A percentile compares a stretch with the other conserved stretches of the same genome.
These are phyloP conservation scores for Oncorhynchus keta DNA, from an alignment of 2,113 vertebrate genomes.

Conservation along the genomic window DNA sequence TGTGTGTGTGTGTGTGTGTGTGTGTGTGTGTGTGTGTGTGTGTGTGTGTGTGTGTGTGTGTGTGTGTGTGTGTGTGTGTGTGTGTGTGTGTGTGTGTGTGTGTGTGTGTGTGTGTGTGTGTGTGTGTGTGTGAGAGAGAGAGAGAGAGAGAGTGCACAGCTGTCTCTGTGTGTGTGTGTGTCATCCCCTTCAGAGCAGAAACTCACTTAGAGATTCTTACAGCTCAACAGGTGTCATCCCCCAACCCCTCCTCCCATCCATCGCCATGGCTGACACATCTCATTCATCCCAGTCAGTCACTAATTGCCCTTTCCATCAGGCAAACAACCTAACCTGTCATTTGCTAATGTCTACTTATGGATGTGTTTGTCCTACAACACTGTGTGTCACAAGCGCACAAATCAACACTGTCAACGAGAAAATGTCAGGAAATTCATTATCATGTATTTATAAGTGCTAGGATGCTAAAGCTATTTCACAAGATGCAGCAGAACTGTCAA, in stretches of 20 bases:
- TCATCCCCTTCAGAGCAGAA: not conserved
- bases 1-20: not conserved
- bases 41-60: constrained; percentile 1
- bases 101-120: constrained; percentile 5
- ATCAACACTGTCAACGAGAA: constrained; percentile 20
- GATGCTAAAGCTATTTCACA: not conserved
- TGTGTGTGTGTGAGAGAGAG: not conserved
- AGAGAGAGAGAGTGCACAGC: no score
- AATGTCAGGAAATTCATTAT: constrained; percentile 54
- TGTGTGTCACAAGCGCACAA: not conserved
- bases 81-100: not conserved
- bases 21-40: not conserved
- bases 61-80: constrained; percentile 5
- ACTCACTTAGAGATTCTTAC: not conserved
- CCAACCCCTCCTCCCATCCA: not conserved
- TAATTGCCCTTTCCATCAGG: constrained; percentile 53
- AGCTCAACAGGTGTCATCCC: constrained; percentile 35
- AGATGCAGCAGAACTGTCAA: not conserved
- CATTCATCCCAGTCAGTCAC: not conserved
- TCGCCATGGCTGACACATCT: not conserved
- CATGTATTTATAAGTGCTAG: constrained; percentile 11
- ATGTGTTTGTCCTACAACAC: constrained; percentile 25
- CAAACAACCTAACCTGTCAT: constrained; percentile 57
- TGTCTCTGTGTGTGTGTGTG: not conserved
- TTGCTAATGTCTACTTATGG: constrained; percentile 53